A percentile compares a stretch with the other conserved stretches of the same genome.
Evolutionary conservation across 2,113 vertebrate genomes (phyloP).

Genomic region (Bombycilla garrulus): DNA sequence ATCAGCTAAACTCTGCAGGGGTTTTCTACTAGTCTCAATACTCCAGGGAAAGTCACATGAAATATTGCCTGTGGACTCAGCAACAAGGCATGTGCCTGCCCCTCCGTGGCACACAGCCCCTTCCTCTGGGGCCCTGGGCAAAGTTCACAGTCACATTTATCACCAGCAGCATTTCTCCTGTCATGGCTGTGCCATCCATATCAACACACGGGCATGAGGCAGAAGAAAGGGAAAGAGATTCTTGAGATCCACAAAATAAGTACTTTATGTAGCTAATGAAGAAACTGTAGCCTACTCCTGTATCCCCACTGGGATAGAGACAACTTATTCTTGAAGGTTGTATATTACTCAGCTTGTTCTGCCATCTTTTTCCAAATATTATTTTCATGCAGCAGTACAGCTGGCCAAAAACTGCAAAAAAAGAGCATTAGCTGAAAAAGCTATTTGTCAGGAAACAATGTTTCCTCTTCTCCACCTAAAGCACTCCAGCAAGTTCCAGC

Average conservation of each 20-base stretch:
- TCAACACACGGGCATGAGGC: neutral
- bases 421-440: neutral
- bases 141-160: neutral
- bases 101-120: neutral
- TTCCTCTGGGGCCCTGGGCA: neutral
- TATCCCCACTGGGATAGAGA: neutral
- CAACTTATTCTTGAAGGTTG: neutral
- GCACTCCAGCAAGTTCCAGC: neutral
- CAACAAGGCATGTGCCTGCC: neutral
- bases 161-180: neutral
- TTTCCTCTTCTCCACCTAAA: conserved; percentile 34
- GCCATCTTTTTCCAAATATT: neutral
- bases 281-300: neutral
- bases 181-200: neutral
- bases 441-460: neutral
- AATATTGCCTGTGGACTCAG: neutral
- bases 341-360: neutral
- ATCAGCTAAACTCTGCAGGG: neutral
- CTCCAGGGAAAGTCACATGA: neutral
- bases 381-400: neutral
- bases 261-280: neutral
- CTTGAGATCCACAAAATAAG: neutral
- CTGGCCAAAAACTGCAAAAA: neutral
- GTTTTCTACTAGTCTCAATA: neutral
- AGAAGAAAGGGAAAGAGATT: neutral